These are phyloP conservation scores for Acanthisitta chloris DNA, from an alignment of 2,113 vertebrate genomes.

Conservation along the genomic window DNA sequence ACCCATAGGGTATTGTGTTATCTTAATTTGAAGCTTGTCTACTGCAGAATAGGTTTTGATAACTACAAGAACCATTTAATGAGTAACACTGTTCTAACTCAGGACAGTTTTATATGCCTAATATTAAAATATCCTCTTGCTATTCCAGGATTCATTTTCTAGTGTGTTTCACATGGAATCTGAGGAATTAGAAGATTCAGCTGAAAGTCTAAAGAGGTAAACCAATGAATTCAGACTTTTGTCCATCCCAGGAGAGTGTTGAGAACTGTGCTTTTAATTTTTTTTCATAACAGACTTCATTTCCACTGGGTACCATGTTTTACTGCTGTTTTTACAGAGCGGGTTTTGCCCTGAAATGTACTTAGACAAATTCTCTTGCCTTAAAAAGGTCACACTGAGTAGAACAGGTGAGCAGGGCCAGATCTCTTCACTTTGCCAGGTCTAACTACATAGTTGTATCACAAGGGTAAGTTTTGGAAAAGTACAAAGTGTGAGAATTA, in stretches of 20 bases:
- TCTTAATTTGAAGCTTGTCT: neutral
- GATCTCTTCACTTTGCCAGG: neutral
- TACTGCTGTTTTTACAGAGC: neutral
- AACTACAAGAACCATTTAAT: neutral
- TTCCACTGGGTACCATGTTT: neutral
- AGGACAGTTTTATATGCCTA: neutral
- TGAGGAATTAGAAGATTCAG: constrained; percentile 79
- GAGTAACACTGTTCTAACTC: neutral
- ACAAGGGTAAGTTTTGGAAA: neutral
- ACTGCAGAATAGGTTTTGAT: neutral
- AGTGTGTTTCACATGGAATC: constrained; percentile 96
- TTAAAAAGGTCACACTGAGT: neutral
- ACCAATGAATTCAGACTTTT: neutral
- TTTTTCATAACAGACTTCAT: neutral
- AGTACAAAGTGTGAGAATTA: neutral
- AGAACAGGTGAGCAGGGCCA: neutral
- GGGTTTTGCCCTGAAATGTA: neutral
- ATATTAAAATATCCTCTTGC: neutral
- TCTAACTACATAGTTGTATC: neutral
- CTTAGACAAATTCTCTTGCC: neutral
- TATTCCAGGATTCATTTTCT: constrained; percentile 92
- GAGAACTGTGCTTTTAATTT: neutral
- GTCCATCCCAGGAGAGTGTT: neutral
- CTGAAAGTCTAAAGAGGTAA: constrained; percentile 86
- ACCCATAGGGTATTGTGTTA: neutral